These are phyloP conservation scores for Thomomys bottae DNA, from an alignment of 2,113 vertebrate species.

Conservation along the genomic window DNA sequence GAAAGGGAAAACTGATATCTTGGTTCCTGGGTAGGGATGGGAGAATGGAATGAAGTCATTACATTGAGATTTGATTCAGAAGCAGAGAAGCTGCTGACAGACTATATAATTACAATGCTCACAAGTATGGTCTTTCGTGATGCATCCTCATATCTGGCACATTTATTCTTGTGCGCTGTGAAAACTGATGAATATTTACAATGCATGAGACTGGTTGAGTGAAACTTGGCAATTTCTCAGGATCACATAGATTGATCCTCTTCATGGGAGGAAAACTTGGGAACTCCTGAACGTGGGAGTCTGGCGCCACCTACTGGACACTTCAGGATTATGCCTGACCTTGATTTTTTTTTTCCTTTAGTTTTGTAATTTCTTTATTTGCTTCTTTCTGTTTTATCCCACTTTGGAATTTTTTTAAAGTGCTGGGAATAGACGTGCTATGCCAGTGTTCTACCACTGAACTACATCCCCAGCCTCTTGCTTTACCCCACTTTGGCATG, in stretches of 20 bases:
- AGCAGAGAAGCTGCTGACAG: not conserved
- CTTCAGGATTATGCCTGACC: not conserved
- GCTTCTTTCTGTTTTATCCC: not conserved
- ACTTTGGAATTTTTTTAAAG: not conserved
- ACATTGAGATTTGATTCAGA: not conserved
- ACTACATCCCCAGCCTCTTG: too few relatives aligned
- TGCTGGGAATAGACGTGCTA: too few relatives aligned
- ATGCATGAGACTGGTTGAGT: not conserved
- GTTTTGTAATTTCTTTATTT: not conserved
- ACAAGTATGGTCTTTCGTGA: too few relatives aligned
- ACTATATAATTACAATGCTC: not conserved
- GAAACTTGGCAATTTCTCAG: not conserved
- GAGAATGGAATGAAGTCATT: not conserved
- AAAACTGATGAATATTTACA: not conserved
- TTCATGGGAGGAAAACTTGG: not conserved
- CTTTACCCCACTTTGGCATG: not conserved
- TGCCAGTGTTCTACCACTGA: too few relatives aligned
- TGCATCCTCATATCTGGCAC: too few relatives aligned
- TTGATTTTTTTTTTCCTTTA: not conserved
- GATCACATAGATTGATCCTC: not conserved
- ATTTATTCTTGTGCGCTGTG: not conserved
- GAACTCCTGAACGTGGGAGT: not conserved
- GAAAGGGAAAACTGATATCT: not conserved
- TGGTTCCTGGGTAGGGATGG: not conserved
- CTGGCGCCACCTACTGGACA: slow-evolving; percentile 67